Percentiles rank a stretch among this genome's conserved stretches.
Conservation (phyloP, 1,140 invertebrate species). For the Scaptomyza graminum region DNA sequence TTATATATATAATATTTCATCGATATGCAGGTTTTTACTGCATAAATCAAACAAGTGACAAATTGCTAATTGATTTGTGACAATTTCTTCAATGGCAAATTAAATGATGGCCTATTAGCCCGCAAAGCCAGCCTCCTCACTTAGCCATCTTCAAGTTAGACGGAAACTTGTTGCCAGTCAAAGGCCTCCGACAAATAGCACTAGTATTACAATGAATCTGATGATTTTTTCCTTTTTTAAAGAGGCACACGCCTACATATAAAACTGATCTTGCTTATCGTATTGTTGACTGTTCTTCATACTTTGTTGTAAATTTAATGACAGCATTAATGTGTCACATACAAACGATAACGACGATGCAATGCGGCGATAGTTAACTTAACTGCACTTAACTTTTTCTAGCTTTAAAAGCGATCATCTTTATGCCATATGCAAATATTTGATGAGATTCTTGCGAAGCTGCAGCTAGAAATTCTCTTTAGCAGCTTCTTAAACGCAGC, state of each 20-base stretch:
- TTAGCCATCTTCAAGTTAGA: background rate
- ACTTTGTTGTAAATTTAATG: constrained; percentile 28
- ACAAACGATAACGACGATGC: constrained; percentile 1
- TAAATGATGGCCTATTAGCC: constrained; percentile 19
- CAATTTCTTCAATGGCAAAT: constrained; percentile 28
- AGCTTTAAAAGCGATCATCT: constrained; percentile 1
- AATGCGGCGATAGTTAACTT: background rate
- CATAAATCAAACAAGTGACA: constrained; percentile 46
- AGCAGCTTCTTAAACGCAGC: background rate
- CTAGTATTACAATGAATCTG: too few relatives aligned
- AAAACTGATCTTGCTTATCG: constrained; percentile 14
- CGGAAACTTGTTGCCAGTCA: background rate
- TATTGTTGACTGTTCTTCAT: constrained; percentile 10
- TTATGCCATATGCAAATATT: constrained; percentile 39
- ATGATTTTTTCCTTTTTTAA: too few relatives aligned
- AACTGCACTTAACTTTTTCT: background rate
- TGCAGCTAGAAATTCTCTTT: background rate
- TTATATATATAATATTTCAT: constrained; percentile 18
- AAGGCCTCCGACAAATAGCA: too few relatives aligned
- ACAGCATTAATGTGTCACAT: constrained; percentile 45
- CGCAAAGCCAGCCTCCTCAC: background rate
- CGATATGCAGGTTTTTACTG: background rate
- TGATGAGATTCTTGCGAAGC: background rate
- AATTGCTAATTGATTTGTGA: constrained; percentile 47
- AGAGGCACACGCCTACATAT: constrained; percentile 11